phyloP scores from a whole-genome alignment of 2,888 invertebrate species.

The Drosophila testacea region DNA sequence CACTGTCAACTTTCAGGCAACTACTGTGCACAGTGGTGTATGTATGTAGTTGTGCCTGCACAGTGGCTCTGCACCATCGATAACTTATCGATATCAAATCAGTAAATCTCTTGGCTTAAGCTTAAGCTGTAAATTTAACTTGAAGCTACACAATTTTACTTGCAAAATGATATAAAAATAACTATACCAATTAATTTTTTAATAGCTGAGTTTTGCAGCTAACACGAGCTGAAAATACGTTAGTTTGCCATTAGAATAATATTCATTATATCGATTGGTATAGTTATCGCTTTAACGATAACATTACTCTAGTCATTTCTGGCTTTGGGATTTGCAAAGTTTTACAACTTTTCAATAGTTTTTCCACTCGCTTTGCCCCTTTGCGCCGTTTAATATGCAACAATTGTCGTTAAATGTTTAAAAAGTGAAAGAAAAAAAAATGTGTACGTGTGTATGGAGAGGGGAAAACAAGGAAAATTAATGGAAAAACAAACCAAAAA shows the following conservation, averaged over 20 bases:
- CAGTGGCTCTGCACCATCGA: slow-evolving; percentile 13
- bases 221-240: too few species aligned
- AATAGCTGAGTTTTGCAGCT: too few species aligned
- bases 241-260: neutral
- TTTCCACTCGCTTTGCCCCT: slow-evolving; percentile 52
- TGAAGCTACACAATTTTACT: too few species aligned
- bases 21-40: slow-evolving; percentile 10
- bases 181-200: too few species aligned
- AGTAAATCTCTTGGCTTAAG: too few species aligned
- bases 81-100: too few species aligned
- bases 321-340: neutral
- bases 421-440: slow-evolving; percentile 26
- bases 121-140: too few species aligned
- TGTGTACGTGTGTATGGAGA: neutral
- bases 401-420: slow-evolving; percentile 69
- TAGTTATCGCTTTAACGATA: neutral
- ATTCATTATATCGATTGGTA: neutral
- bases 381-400: slow-evolving; percentile 64
- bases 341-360: slow-evolving; percentile 53
- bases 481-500: slow-evolving; percentile 58
- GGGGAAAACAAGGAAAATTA: slow-evolving; percentile 32
- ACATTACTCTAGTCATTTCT: neutral
- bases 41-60: neutral
- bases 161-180: too few species aligned
- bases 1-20: slow-evolving; percentile 38